Evolutionary conservation across 2,888 invertebrate species (phyloP), one percentile per base, ranked within the genome.

Genomic region (Aradus depressus): DNA sequence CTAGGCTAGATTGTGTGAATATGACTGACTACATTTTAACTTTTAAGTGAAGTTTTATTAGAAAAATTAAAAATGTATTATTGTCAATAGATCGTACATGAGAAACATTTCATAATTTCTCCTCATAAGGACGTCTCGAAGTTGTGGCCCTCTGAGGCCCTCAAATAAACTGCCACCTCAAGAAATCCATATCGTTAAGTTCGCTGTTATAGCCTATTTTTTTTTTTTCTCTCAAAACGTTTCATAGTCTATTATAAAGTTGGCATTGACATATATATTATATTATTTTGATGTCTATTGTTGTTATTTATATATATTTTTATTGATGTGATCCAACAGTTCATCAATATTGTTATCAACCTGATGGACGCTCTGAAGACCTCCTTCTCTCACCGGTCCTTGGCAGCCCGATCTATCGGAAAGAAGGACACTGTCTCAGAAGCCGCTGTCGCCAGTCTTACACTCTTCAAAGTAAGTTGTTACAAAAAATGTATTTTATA

Each of bases 331-430:
- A 28, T 38, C 35, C 64, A 68, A 57, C 74, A 91, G 90, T 87
- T 91, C 73, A 86, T 91, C 73, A 87, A 84, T 75, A 87, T 91
- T 72, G 85, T 90, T 49, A 82, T 90, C 65, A 88, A 88, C 68
- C 79, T 92, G 38, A 71, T 92, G 72, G 91, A 92, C 64, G 90
- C 91, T 51, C 71, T 92, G 66, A 90, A 90, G 72, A 89, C 89
- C 23, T 90, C 90, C 31, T 89, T 92, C 75, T 89, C 90, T 25
- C 90, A 91, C 69, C 81, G 91, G 62, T 89, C 90, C 16, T 69
- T 90, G 63, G 75, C 82, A 10, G 89, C 91, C 28, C 78, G 90
- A 53, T 86, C 85, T 47, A 72, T 89, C 63, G 90, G 91, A 61
- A 82, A 79, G 67, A 84, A 85, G 63, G 90, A 90, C 68, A 82